A percentile compares a stretch with the other conserved stretches of the same genome.
Evolutionary conservation across 2,888 invertebrate species (phyloP).

Genomic region (Masnerella sp.): DNA sequence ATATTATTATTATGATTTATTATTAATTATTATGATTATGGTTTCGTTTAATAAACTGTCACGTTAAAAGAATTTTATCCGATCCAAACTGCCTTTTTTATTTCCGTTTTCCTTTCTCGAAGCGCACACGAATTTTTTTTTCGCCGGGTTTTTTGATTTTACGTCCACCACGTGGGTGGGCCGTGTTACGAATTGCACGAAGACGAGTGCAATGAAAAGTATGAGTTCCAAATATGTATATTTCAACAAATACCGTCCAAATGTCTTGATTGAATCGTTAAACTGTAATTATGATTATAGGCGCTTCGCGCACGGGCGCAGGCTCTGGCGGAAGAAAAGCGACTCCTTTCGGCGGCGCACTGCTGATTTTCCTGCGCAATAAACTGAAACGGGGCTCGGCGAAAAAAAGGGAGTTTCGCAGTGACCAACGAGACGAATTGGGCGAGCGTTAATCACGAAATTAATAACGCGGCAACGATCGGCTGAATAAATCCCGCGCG

Average conservation of each 20-base stretch:
- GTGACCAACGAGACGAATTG: no score
- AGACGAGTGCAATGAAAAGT: conserved; percentile 27
- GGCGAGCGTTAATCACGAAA: no score
- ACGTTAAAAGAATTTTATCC: conserved; percentile 69
- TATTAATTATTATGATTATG: conserved; percentile 73
- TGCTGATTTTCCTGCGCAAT: no score
- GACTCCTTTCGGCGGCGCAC: no score
- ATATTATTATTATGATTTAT: conserved; percentile 66
- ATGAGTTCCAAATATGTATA: conserved; percentile 60
- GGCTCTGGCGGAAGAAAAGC: no score
- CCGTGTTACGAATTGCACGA: conserved; percentile 35
- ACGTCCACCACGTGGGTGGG: conserved; percentile 30
- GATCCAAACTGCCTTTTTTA: conserved; percentile 52
- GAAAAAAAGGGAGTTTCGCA: no score
- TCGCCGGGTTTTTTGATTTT: no score
- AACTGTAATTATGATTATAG: conserved; percentile 44
- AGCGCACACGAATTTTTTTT: conserved; percentile 16
- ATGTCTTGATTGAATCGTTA: conserved; percentile 60
- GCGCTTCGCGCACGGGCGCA: conserved; percentile 58
- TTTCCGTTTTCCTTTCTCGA: conserved; percentile 40
- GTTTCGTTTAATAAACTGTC: conserved; percentile 76
- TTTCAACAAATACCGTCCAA: conserved; percentile 61
- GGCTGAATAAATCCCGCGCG: conserved; percentile 5
- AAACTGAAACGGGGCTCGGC: no score
- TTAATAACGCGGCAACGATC: no score